These are phyloP conservation scores for Ptyas mucosa DNA, from an alignment of 2,113 vertebrate genomes.

Conservation along the genomic window DNA sequence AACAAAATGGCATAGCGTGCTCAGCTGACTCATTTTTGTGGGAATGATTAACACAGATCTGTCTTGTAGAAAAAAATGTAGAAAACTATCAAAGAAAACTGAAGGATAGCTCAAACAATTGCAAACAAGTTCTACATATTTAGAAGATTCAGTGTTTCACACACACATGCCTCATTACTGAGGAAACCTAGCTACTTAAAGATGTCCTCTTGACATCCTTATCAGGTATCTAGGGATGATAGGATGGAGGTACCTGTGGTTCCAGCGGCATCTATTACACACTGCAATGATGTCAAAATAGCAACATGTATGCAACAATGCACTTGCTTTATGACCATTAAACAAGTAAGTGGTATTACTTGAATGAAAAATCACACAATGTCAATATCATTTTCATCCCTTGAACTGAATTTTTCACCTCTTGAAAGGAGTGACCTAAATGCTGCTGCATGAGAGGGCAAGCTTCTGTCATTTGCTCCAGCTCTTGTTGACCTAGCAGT, in stretches of 20 bases:
- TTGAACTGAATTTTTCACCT: not conserved
- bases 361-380: not conserved
- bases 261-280: not conserved
- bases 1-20: not conserved
- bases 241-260: not conserved
- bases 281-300: not conserved
- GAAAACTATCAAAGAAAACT: not conserved
- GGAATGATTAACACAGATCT: not conserved
- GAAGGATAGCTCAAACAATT: not conserved
- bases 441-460: not conserved
- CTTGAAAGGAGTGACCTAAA: not conserved
- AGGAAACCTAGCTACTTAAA: not conserved
- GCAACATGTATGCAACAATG: not conserved
- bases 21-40: not conserved
- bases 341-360: not conserved
- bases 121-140: not conserved
- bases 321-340: not conserved
- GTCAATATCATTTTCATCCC: not conserved
- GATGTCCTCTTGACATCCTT: not conserved
- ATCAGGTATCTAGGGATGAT: not conserved
- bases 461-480: not conserved
- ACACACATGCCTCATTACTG: not conserved
- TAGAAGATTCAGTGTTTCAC: not conserved
- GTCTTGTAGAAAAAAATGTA: not conserved
- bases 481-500: not conserved